Evolutionary conservation across 2,888 invertebrate species (phyloP), one percentile per base, ranked within the genome.

Genomic region (Netelia melanura): DNA sequence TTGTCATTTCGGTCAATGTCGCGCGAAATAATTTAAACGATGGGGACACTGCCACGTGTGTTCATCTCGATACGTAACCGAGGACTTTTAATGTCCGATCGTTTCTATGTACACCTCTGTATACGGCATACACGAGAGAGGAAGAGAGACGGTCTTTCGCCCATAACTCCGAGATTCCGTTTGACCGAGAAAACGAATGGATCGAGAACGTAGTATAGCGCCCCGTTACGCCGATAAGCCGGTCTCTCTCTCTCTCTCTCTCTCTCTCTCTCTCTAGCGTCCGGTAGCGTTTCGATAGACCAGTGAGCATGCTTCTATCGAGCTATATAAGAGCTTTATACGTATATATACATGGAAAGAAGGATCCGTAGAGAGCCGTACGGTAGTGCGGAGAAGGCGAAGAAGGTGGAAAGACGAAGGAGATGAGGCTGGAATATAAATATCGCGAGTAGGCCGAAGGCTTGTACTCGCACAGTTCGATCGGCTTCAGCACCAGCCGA

Each of bases 141-240:
- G 5, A 48, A 48, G 64, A 67, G 56, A 72, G 62, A 64, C 81
- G 84, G 70, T 78, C 82, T 85, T 74, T 81, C 65, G 81, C 90
- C 91, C 91, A 92, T 92, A 92, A 92, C 91, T 92, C 91, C 83
- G 68, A 88, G 90, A 89, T 91, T 90, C 90, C 92, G 91, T 90
- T 92, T 93, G 92, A 93, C 93, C 93, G 93, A 93, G 92, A 93
- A 88, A 88, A 91, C 90, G 89, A 90, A 88, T 89, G 87, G 86
- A 90, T 90, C 87, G 90, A 87, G 89, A 91, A 89, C 89, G 91
- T 90, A 89, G 82, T 86, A 77, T 83, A 85, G 87, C 79, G 83
- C 91, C 91, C 93, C 93, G 92, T 93, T 93, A 92, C 90, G 91
- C 91, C 91, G 93, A 93, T 93, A 93, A 93, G 85, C 83, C 77